Evolutionary conservation across 2,888 invertebrate species (phyloP).

Genomic region (Leptopilina myrica): DNA sequence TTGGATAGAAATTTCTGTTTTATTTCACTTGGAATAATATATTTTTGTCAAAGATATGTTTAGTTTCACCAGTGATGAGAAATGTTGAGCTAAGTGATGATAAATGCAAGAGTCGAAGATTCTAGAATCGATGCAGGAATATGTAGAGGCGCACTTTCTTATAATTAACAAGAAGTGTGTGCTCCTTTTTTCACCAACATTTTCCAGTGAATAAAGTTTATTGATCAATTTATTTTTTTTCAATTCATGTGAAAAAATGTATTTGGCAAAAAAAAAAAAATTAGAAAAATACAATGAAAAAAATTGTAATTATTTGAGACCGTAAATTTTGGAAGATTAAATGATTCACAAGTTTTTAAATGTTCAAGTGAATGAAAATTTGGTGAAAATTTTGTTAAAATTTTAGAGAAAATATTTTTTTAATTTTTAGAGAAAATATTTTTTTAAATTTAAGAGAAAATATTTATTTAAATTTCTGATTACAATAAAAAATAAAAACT

Average conservation of each 20-base stretch:
- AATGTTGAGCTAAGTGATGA: neutral
- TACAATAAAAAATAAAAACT: no score
- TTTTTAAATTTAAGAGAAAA: no score
- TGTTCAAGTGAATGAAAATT: no score
- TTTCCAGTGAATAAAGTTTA: neutral
- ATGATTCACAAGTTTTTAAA: neutral
- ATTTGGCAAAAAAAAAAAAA: neutral
- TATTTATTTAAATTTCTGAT: no score
- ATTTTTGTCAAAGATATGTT: neutral
- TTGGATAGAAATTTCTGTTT: neutral
- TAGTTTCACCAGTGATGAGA: constrained; percentile 3
- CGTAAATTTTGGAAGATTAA: neutral
- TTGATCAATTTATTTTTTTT: no score
- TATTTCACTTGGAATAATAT: neutral
- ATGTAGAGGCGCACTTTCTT: no score
- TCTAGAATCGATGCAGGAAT: constrained; percentile 7
- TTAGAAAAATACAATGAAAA: neutral
- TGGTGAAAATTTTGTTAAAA: no score
- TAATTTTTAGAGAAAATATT: no score
- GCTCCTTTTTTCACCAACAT: neutral
- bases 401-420: no score
- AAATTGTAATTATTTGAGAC: neutral
- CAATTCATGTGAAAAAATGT: neutral
- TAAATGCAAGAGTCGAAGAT: neutral
- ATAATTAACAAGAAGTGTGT: no score